Percentiles rank a stretch among this genome's conserved stretches.
Conservation (phyloP, 2,797 vertebrate genomes). For the Dryobates pubescens region DNA sequence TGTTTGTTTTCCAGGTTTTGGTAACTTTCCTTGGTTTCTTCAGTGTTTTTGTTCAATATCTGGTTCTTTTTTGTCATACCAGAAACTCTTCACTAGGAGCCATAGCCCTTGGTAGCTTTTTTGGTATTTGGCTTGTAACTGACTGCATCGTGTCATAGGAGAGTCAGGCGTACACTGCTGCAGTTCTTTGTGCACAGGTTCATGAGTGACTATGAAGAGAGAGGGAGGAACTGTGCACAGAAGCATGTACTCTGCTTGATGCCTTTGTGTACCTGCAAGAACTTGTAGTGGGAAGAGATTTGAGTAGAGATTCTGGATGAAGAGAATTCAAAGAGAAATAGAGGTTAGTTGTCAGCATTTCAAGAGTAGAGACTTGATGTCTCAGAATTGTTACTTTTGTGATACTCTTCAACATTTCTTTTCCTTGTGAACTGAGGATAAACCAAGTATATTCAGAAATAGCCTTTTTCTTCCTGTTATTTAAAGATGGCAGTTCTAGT, state of each 20-base stretch:
- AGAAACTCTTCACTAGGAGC: not conserved
- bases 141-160: not conserved
- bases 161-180: not conserved
- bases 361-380: not conserved
- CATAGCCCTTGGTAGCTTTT: not conserved
- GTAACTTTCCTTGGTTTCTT: not conserved
- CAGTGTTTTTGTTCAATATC: not conserved
- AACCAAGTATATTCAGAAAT: not conserved
- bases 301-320: not conserved
- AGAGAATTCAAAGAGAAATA: not conserved
- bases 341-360: not conserved
- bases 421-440: not conserved
- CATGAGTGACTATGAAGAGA: not conserved
- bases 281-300: not conserved
- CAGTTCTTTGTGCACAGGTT: not conserved
- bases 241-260: not conserved
- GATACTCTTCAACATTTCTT: not conserved
- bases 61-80: not conserved
- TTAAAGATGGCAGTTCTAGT: not conserved
- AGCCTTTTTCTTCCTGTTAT: rapidly evolving
- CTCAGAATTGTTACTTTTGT: not conserved
- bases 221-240: not conserved
- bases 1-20: not conserved
- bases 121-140: not conserved
- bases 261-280: not conserved